phyloP scores from a whole-genome alignment of 2,797 vertebrate genomes.

The Siniperca undulata region DNA sequence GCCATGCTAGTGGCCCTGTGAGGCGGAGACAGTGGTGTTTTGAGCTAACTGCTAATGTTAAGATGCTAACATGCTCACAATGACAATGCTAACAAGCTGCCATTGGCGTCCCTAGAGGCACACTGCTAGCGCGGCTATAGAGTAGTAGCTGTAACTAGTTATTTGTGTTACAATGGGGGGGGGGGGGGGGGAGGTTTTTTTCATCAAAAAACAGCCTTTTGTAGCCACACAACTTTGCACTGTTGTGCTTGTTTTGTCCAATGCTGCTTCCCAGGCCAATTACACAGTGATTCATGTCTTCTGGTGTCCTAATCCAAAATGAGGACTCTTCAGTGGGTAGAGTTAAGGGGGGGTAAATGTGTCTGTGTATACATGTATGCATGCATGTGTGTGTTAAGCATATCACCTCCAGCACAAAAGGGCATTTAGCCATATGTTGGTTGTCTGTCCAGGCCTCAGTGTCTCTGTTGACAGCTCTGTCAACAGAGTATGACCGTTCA shows the following conservation, averaged over 20 bases:
- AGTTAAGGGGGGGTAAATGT: background rate
- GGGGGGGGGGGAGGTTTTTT: too few relatives aligned
- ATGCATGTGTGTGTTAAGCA: constrained; percentile 34
- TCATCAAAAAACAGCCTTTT: background rate
- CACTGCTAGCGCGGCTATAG: background rate
- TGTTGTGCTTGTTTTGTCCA: constrained; percentile 23
- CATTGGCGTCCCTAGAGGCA: background rate
- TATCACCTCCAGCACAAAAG: constrained; percentile 56
- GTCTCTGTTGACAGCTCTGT: constrained; percentile 53
- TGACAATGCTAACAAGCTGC: background rate
- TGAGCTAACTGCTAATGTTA: too few relatives aligned
- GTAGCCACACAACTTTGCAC: background rate
- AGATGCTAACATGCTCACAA: background rate
- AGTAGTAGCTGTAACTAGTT: background rate
- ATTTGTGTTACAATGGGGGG: background rate
- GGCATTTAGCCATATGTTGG: constrained; percentile 53
- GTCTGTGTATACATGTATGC: constrained; percentile 16
- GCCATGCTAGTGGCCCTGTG: too few relatives aligned
- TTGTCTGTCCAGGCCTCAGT: constrained; percentile 39
- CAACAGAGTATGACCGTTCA: constrained; percentile 59
- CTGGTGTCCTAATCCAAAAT: constrained; percentile 8
- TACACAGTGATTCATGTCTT: constrained; percentile 61
- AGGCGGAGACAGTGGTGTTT: too few relatives aligned
- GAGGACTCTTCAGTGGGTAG: constrained; percentile 10
- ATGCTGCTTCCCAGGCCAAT: constrained; percentile 72